These are phyloP conservation scores for Chionodraco myersi DNA, from an alignment of 2,113 vertebrate species.

Conservation along the genomic window DNA sequence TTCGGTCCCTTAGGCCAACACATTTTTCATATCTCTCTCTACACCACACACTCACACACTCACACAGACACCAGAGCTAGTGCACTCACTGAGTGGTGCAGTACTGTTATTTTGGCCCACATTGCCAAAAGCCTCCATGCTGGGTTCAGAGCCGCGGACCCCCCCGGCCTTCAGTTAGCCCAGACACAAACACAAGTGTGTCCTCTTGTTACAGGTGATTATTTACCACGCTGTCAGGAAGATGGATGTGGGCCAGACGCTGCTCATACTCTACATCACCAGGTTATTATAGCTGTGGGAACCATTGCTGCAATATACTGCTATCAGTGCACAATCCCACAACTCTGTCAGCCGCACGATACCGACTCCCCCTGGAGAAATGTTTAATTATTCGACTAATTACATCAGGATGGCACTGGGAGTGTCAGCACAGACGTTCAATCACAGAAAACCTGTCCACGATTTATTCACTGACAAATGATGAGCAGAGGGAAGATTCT, in stretches of 20 bases:
- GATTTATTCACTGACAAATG: slow-evolving; percentile 44
- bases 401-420: slow-evolving; percentile 44
- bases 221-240: slow-evolving; percentile 53
- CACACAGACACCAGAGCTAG: slow-evolving; percentile 37
- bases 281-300: slow-evolving; percentile 33
- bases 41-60: slow-evolving; percentile 22
- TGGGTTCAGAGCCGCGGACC: slow-evolving; percentile 40
- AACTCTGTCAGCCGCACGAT: slow-evolving; percentile 35
- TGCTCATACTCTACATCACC: slow-evolving; percentile 31
- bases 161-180: slow-evolving; percentile 60
- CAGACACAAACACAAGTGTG: slow-evolving; percentile 51
- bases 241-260: slow-evolving; percentile 45
- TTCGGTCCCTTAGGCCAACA: slow-evolving; percentile 44
- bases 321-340: slow-evolving; percentile 9
- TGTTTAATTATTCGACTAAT: slow-evolving; percentile 68
- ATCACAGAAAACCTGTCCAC: slow-evolving; percentile 24
- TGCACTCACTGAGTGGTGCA: slow-evolving; percentile 47
- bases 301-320: slow-evolving; percentile 6
- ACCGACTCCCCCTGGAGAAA: slow-evolving; percentile 39
- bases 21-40: slow-evolving; percentile 47
- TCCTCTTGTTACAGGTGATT: slow-evolving; percentile 55
- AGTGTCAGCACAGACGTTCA: slow-evolving; percentile 15
- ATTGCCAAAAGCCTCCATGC: slow-evolving; percentile 51
- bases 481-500: slow-evolving; percentile 21
- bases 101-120: slow-evolving; percentile 42